A percentile compares a stretch with the other conserved stretches of the same genome.
phyloP scores from a whole-genome alignment of 2,797 vertebrate species.

The Enteromius treurensis region DNA sequence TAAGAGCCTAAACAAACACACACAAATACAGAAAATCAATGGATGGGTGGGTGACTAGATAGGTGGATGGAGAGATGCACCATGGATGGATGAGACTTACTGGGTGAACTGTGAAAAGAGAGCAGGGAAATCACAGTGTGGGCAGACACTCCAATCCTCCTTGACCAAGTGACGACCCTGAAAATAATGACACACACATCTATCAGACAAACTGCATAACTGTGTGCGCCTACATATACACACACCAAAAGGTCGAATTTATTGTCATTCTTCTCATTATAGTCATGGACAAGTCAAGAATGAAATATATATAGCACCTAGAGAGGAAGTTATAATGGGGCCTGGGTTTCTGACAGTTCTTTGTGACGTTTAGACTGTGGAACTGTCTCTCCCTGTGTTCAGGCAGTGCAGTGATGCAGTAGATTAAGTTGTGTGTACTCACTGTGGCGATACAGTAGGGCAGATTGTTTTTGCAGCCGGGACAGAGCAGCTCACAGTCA shows the following conservation, averaged over 20 bases:
- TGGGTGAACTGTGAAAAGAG: constrained; percentile 86
- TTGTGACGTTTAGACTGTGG: not conserved
- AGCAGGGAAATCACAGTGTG: constrained; percentile 92
- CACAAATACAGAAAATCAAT: constrained; percentile 39
- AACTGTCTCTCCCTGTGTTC: not conserved
- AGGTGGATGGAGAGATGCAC: not conserved
- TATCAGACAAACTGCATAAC: not conserved
- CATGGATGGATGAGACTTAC: constrained; percentile 75
- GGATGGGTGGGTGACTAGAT: not conserved
- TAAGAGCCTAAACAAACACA: constrained; percentile 79
- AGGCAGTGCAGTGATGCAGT: not conserved
- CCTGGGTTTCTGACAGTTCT: not conserved
- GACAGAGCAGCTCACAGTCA: constrained; percentile 90
- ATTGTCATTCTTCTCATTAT: constrained; percentile 26
- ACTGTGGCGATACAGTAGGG: constrained; percentile 95
- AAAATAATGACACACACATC: constrained; percentile 21
- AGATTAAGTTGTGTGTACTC: not conserved
- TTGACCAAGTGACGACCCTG: constrained; percentile 95
- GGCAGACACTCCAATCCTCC: constrained; percentile 92
- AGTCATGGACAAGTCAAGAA: not conserved
- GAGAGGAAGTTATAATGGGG: not conserved
- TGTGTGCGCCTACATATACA: constrained; percentile 16
- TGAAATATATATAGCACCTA: constrained; percentile 30
- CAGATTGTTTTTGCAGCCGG: constrained; percentile 93
- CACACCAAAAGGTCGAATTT: constrained; percentile 25